phyloP scores from a whole-genome alignment of 2,113 vertebrate genomes.

The Indicator indicator region DNA sequence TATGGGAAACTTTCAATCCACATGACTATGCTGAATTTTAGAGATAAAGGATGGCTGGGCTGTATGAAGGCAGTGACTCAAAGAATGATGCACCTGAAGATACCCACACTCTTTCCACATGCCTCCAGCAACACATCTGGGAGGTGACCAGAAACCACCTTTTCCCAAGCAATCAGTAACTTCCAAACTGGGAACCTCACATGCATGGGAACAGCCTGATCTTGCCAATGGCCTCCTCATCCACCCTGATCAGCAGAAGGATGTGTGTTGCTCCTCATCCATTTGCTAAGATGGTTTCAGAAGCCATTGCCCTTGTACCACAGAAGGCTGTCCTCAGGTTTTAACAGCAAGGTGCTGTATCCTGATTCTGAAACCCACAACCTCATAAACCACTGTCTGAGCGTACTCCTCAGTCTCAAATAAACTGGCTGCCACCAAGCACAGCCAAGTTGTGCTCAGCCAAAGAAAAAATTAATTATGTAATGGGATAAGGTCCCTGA shows the following conservation, averaged over 20 bases:
- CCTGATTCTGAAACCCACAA: background rate
- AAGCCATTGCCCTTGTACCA: background rate
- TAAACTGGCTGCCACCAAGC: background rate
- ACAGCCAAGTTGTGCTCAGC: background rate
- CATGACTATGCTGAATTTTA: background rate
- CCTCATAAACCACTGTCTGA: background rate
- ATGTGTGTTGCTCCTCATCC: accelerated
- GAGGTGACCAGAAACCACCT: background rate
- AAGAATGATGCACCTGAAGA: background rate
- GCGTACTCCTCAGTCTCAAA: background rate
- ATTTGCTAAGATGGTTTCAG: background rate
- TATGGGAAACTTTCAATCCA: background rate
- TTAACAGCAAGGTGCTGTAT: background rate
- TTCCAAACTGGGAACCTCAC: background rate
- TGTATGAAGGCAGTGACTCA: background rate
- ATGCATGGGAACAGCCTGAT: background rate
- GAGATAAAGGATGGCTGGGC: background rate
- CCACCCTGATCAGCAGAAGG: background rate
- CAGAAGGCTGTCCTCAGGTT: background rate
- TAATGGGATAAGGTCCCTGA: background rate
- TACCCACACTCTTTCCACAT: background rate
- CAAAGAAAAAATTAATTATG: background rate
- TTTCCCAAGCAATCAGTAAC: background rate
- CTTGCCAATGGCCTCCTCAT: background rate
- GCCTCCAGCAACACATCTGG: accelerated